These are phyloP conservation scores for Actinia tenebrosa DNA, from an alignment of 64 coral and sea anemone species.

Conservation along the genomic window DNA sequence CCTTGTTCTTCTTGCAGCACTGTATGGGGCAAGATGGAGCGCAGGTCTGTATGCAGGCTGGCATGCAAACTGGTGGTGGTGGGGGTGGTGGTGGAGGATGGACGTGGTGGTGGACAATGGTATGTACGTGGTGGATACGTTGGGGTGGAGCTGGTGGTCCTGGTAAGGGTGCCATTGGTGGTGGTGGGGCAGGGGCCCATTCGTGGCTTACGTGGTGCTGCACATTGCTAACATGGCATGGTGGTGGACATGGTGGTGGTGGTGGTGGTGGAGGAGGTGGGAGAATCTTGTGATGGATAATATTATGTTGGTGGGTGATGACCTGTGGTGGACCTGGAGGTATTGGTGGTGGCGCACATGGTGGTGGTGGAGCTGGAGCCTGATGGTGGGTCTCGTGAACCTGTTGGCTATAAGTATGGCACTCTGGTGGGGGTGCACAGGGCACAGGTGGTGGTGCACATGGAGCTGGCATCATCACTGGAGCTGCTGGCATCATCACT, in stretches of 20 bases:
- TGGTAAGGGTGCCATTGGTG: conserved; percentile 53
- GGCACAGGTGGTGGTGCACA: conserved; percentile 40
- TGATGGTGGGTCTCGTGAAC: conserved; percentile 25
- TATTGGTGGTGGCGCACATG: conserved; percentile 29
- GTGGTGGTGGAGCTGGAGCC: conserved; percentile 64
- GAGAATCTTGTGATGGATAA: conserved; percentile 66
- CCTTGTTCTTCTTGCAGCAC: conserved; percentile 96
- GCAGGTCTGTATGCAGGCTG: conserved; percentile 32
- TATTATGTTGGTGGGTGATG: conserved; percentile 30
- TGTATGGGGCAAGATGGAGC: conserved; percentile 30
- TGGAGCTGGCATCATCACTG: conserved; percentile 49
- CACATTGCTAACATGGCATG: conserved; percentile 51
- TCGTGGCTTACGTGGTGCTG: conserved; percentile 35
- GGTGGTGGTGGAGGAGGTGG: conserved; percentile 71
- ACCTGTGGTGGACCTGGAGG: conserved; percentile 61
- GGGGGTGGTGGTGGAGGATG: conserved; percentile 76
- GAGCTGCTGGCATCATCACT: conserved; percentile 30
- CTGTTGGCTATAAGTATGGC: conserved; percentile 33
- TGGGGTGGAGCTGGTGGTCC: conserved; percentile 57
- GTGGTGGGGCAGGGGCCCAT: conserved; percentile 65
- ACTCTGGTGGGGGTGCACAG: conserved; percentile 51
- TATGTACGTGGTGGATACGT: conserved; percentile 75
- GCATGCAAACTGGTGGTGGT: conserved; percentile 43
- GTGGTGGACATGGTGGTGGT: conserved; percentile 66
- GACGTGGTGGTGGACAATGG: conserved; percentile 75